Evolutionary conservation across 2,113 vertebrate genomes (phyloP), one percentile per base, ranked within the genome.

Genomic region (Fukomys damarensis): DNA sequence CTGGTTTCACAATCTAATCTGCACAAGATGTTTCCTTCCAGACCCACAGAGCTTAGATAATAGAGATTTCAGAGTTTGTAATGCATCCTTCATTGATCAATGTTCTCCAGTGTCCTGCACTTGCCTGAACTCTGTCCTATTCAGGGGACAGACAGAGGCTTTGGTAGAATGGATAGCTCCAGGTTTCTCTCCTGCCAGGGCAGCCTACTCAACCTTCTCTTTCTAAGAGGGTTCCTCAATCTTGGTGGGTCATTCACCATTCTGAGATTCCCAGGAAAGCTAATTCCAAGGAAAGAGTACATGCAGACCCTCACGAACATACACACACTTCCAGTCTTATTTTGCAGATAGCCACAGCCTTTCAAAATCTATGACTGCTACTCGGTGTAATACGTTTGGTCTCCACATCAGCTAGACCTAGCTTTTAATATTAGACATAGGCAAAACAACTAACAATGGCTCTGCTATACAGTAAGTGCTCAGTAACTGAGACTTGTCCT

Each of bases 11-110:
- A n/a, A 38, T 94, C 89, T 93, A 63, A 9, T 76, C 87, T 77
- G 79, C 35, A 93, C 89, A 84, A 93, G 68, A 80, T 94, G 79
- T 94, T 94, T 94, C 52, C 20, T 95, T 94, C 89, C 80, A 46
- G 19, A 54, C 86, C 59, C 63, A 11, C 93, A 24, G n/a, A 80
- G 90, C 58, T 96, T 90, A 97, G 96, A 94, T 97, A 92, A 94
- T 84, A 89, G n/a, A 35, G 89, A 87, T 86, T 80, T 63, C 65
- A 87, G 95, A 81, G 46, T 84, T 30, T 81, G 93, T 87, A 95
- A 97, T 92, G 81, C 84, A 97, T 74, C 96, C 80, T 93, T 90
- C 80, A 54, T 38, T 81, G 90, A 92, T 72, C 93, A 49, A 12
- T 65, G 89, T 66, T 94, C 92, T 68, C 26, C 61, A 88, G 38